Percentiles rank a stretch among this genome's conserved stretches.
Conservation (phyloP, 2,113 vertebrate genomes). For the Coptodon bakossiorum region DNA sequence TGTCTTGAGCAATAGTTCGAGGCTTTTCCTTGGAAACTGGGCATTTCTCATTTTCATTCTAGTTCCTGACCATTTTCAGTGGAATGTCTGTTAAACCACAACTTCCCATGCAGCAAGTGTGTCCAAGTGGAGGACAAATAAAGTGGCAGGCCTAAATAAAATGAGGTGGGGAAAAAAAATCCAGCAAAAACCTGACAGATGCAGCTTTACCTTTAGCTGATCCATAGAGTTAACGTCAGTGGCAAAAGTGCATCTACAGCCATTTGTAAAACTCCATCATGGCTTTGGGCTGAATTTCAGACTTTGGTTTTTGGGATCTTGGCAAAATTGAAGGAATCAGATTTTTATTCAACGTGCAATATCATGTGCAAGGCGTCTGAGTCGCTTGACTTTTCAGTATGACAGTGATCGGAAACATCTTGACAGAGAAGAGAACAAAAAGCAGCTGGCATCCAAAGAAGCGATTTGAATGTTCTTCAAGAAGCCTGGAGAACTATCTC, state of each 20-base stretch:
- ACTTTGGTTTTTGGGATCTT: neutral
- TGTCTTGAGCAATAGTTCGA: neutral
- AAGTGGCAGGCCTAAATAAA: neutral
- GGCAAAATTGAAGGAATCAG: neutral
- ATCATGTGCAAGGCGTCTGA: neutral
- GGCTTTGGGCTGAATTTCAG: neutral
- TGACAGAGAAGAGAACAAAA: neutral
- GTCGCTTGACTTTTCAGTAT: neutral
- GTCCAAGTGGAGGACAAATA: neutral
- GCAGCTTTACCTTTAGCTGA: neutral
- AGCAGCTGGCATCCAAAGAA: neutral
- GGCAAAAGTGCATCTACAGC: neutral
- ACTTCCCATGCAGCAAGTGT: neutral
- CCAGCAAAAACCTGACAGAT: neutral
- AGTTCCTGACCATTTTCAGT: neutral
- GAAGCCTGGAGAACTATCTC: neutral
- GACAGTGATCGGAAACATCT: neutral
- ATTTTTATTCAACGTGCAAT: neutral
- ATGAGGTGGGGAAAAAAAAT: rapidly evolving
- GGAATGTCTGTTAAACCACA: rapidly evolving
- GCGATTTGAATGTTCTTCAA: neutral
- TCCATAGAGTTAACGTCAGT: neutral
- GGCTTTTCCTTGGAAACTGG: rapidly evolving
- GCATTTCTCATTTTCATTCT: rapidly evolving
- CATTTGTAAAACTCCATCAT: neutral